Evolutionary conservation across 1,140 invertebrate genomes (phyloP), one percentile per base, ranked within the genome.

Genomic region (Eciton burchellii): DNA sequence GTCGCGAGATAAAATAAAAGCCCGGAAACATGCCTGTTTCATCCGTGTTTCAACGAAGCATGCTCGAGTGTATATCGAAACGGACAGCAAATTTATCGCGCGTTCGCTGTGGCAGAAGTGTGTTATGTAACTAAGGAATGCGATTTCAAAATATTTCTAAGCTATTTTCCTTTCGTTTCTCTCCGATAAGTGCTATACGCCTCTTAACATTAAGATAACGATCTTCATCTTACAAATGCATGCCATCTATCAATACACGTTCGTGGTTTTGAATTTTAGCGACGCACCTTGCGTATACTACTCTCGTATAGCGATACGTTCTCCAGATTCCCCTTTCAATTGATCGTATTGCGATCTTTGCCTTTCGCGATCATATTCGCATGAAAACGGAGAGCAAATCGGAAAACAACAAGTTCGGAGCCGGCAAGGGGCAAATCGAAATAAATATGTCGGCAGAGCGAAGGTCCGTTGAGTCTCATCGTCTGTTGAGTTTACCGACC

Each of bases 31-130:
- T 70, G 35, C 56, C 26, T n/a, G n/a, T n/a, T n/a, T n/a, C n/a
- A n/a, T 47, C 16, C 5, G 16, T 16, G 16, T 12, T 68, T 26
- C 45, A 16, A 56, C 56, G 49, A 79, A 77, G 56, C 63, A 49
- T 79, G 74, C 74, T 57, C 63, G 56, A 79, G 74, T 56, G 49
- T 79, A 41, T 68, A 79, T 57, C 56, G 54, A 57, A 79, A 68
- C 56, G 63, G 35, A 56, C 62, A 52, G 52, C 21, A 35, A 57
- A 59, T 35, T 59, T 52, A 76, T 76, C 41, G 41, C 47, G 43
- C 9, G 43, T 43, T 43, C n/a, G 68, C 62, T 43, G 52, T 47
- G 8, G 16, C 35, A 35, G 9, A 54, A 79, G 70, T 11, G 24
- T n/a, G n/a, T 49, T 14, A 21, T 63, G 16, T 65, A 52, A 24